Evolutionary conservation across 2,888 invertebrate species (phyloP), one percentile per base, ranked within the genome.

Genomic region (Lasioglossum oenotherae): DNA sequence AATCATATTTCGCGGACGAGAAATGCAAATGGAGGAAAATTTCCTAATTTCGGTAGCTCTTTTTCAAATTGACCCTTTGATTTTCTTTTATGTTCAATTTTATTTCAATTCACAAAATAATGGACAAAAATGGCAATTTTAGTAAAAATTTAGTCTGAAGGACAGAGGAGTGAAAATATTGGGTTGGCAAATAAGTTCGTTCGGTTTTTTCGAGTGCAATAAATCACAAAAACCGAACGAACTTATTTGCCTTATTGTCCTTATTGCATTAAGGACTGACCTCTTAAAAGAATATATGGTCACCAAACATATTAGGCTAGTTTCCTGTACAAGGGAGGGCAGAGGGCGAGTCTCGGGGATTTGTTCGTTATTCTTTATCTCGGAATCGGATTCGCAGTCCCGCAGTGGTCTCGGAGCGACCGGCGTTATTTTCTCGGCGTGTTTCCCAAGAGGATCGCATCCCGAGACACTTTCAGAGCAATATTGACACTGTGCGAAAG

Each of bases 401-500:
- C 27, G 12, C 14, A 4, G 12, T 27, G 27, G 69, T 19, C 23
- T 69, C 69, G 8, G 23, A 16, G n/a, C 16, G 35, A 27, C 35
- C 5, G 10, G 8, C 23, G 46, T 67, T 85, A 84, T 85, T 80
- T 79, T 84, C 80, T 53, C 53, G 53, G 57, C n/a, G 31, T 1
- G 31, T 31, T 38, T 69, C 31, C 69, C 31, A 23, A 0, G 49
- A 64, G 74, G 35, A 72, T 35, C 44, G 14, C 74, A 38, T 60
- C 46, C 53, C 74, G 38, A 79, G 71, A 81, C 75, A 41, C 44
- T 73, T 82, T 80, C 57, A 75, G 73, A 77, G 71, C 83, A 89
- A 89, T 90, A 89, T 89, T 88, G 88, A 88, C 86, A 88, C 31
- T 74, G 75, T 49, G 46, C 38, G 73, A 75, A 57, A 53, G 75